Conservation (phyloP, 2,888 invertebrate species). For the Euplagia quadripunctaria region DNA sequence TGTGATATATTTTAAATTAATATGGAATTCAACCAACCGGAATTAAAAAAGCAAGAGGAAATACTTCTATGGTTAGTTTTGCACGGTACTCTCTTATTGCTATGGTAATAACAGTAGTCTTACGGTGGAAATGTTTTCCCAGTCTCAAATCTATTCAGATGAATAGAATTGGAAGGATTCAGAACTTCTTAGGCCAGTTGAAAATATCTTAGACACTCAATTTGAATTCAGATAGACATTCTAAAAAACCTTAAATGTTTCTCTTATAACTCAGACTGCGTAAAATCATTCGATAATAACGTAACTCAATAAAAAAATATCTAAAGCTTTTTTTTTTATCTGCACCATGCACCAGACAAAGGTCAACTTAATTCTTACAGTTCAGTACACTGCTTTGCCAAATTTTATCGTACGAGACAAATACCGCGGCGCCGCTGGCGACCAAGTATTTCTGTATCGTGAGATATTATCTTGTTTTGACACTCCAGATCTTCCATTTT, state of each 20-base stretch:
- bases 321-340: constrained; percentile 23
- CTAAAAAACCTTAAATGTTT: neutral
- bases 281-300: constrained; percentile 14
- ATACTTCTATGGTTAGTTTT: too few species aligned
- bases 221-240: too few species aligned
- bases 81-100: too few species aligned
- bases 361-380: constrained; percentile 43
- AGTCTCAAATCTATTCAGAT: too few species aligned
- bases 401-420: constrained; percentile 55
- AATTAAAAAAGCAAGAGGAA: too few species aligned
- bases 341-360: constrained; percentile 48
- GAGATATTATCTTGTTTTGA: constrained; percentile 53
- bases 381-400: constrained; percentile 52
- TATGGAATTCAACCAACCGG: too few species aligned
- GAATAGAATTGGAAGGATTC: too few species aligned
- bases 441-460: constrained; percentile 57
- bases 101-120: too few species aligned
- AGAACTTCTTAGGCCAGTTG: too few species aligned
- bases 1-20: too few species aligned
- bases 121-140: too few species aligned
- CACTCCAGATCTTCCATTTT: constrained; percentile 41
- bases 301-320: constrained; percentile 29
- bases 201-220: too few species aligned
- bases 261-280: neutral
- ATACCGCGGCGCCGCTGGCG: constrained; percentile 53